Percentiles rank a stretch among this genome's conserved stretches.
phyloP scores from a whole-genome alignment of 2,113 vertebrate species.

The Ochotona curzoniae region DNA sequence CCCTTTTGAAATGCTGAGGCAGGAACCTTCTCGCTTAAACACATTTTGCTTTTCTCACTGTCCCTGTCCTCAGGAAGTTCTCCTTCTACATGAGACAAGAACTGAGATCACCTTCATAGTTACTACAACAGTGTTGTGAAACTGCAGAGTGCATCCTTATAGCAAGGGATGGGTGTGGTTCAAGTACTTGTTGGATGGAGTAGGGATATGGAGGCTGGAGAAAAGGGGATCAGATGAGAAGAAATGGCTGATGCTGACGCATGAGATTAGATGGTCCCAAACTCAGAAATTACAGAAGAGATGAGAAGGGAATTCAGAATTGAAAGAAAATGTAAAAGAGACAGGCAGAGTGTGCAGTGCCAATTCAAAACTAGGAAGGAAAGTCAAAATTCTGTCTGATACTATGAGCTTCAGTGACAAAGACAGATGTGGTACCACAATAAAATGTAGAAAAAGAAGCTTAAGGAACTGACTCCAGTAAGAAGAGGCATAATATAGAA shows the following conservation, averaged over 20 bases:
- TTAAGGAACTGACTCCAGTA: not conserved
- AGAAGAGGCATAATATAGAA: not conserved
- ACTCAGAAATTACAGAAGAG: not conserved
- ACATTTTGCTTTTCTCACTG: too few relatives aligned
- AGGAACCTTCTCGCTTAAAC: too few relatives aligned
- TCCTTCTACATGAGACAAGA: too few relatives aligned
- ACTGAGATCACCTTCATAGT: too few relatives aligned
- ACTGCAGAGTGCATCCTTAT: not conserved
- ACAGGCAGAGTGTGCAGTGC: not conserved
- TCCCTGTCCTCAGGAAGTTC: too few relatives aligned
- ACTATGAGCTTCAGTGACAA: not conserved
- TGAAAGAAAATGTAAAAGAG: not conserved
- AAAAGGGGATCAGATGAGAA: not conserved
- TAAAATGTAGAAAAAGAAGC: constrained; percentile 1
- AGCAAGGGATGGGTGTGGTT: not conserved
- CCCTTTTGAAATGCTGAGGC: too few relatives aligned
- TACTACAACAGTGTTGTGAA: too few relatives aligned
- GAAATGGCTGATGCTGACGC: not conserved
- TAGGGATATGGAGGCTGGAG: not conserved
- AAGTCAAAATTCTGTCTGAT: not conserved
- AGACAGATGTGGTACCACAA: not conserved
- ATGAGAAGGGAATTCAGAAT: not conserved
- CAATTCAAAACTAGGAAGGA: not conserved
- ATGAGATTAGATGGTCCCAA: not conserved
- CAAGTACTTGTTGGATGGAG: not conserved